Evolutionary conservation across 2,888 invertebrate species (phyloP), one percentile per base, ranked within the genome.

Genomic region (Eilema caniola): DNA sequence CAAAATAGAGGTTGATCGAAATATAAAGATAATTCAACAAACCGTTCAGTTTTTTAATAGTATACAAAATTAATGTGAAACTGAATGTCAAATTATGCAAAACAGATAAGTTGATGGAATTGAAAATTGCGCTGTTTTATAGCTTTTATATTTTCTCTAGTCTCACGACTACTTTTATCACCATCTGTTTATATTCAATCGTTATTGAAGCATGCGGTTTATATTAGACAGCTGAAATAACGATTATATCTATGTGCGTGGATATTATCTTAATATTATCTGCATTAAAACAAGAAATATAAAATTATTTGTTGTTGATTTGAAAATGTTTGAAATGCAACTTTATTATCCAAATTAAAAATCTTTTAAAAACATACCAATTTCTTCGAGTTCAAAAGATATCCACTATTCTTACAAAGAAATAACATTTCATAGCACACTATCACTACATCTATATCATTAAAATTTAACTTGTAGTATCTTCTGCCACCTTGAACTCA

Each of bases 401-500:
- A n/a, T 11, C 12, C 0, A 25, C n/a, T 12, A n/a, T 11, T n/a
- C 20, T 12, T n/a, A 20, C 25, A 2, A 28, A 10, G 16, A 28
- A 28, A 25, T 61, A 25, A 53, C 64, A 53, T 28, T 64, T 28
- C 10, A 25, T 33, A 62, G 12, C 10, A 62, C 16, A 67, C 62
- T 53, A 16, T 2, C 47, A 61, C 31, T 41, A 16, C 4, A 62
- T 25, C 16, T 37, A 56, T 53, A 53, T n/a, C n/a, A n/a, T 53
- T n/a, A 8, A 53, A 53, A 53, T 53, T 53, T 10, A 53, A n/a
- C 53, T 7, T 53, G 0, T 53, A 47, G 20, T n/a, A 28, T 41
- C 63, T 24, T 64, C 14, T 28, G 24, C 41, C 37, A 11, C 70
- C n/a, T 60, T 16, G 16, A 47, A 69, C 69, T 67, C 70, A 65